Base-by-base conservation (phyloP, 2,113 vertebrate genomes). In the Prochilodus magdalenae region DNA sequence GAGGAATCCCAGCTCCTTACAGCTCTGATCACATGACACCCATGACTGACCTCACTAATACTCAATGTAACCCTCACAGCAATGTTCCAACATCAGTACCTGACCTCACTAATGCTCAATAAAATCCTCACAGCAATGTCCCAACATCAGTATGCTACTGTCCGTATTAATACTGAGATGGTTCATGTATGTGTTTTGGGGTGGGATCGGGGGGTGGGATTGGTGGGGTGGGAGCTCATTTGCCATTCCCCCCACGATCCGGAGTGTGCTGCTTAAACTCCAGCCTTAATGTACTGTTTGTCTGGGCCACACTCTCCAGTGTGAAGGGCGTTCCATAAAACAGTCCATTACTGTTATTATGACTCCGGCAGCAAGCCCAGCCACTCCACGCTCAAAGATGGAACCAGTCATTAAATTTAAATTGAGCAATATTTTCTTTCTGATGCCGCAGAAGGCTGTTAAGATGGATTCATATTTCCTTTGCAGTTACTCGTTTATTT, bases 341-440 rank as follows among this genome's bases (percentile, higher is more conserved):
- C 83, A 84, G 81, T 90, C 89, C 89, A 91, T 93, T 93, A 93
- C 90, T 90, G 87, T 91, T 93, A 92, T 94, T 93, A 91, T 87
- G 87, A 83, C 86, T 81, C 44, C 82, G 87, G 88, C 86, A 24
- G 84, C 22, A 72, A 75, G 87, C 92, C 90, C 88, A 88, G 87
- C 82, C 83, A 87, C 85, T 69, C 80, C 51, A 76, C 82, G 87
- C n/a, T 85, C 83, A 81, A 84, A 86, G 86, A 91, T 82, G 44
- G 90, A 93, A 90, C 87, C 84, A 87, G 90, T 91, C 93, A 93
- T 93, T 94, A 92, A 90, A 92, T 91, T 90, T 89, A 91, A 93
- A 93, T 93, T 91, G 90, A 93, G 90, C 89, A 91, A 90, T 92
- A 92, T 94, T 92, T 93, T 90, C 85, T 77, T 89, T 88, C 57